Evolutionary conservation across 2,888 invertebrate genomes (phyloP), one percentile per base, ranked within the genome.

Genomic region (Drepana falcataria): DNA sequence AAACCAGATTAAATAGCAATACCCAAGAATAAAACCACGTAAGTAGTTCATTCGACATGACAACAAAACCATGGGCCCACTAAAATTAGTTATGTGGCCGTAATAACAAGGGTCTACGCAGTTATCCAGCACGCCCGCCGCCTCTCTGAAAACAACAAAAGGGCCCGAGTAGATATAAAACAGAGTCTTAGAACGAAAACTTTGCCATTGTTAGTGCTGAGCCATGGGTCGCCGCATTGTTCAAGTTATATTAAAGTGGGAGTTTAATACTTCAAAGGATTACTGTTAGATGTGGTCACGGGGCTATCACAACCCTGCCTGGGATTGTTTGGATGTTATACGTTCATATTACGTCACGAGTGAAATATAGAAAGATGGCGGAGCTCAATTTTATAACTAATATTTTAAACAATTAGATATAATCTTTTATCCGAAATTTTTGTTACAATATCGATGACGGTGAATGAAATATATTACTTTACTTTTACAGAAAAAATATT

Each of bases 211-310:
- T 87, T 83, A 77, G 79, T 69, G 72, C 77, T 74, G 80, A 81
- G 79, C 79, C 80, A 77, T 75, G 81, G 82, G 80, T 76, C 78
- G 71, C 66, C 77, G 81, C 84, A 85, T 87, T 87, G 87, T 87
- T 87, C 84, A 81, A 83, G 73, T 87, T 87, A 83, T 85, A 87
- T 87, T 87, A 85, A 83, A 86, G 79, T 82, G 77, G 73, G 78
- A 83, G 77, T 85, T 86, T 83, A 83, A 83, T 85, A 84, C 82
- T 85, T 85, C 78, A 83, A 83, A 85, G 85, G 85, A 82, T 87
- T 85, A 83, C 80, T 78, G 76, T 75, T 73, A 75, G 75, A 80
- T 81, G 81, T 78, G 82, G 82, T 78, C 81, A 77, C 71, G 71
- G 71, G 70, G 77, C 76, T 75, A 75, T 81, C 75, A 75, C 68